Conservation (phyloP, 2,888 invertebrate species). For the Itoplectis maculator region DNA sequence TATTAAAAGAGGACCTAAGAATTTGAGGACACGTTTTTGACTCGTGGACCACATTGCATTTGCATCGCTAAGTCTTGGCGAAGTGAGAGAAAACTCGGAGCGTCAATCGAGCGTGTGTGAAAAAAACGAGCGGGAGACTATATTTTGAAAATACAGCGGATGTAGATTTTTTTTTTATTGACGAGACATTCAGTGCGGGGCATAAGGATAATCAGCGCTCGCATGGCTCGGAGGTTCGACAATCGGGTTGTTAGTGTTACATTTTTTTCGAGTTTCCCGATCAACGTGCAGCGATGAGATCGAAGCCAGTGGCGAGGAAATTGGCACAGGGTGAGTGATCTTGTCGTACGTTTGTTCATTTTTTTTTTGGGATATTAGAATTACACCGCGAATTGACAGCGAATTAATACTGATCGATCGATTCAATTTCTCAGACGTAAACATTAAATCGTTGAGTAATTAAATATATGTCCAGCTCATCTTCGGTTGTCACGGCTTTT, state of each 20-base stretch:
- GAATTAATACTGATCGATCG: no score
- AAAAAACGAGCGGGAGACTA: neutral
- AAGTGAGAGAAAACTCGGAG: neutral
- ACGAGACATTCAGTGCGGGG: conserved; percentile 40
- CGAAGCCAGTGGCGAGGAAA: conserved; percentile 90
- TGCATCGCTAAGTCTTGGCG: neutral
- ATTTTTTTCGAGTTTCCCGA: conserved; percentile 76
- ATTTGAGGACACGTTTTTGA: neutral
- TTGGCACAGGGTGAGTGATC: conserved; percentile 88
- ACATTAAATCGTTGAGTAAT: no score
- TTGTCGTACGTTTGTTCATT: conserved; percentile 15
- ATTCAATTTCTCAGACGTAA: no score
- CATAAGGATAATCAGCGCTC: conserved; percentile 63
- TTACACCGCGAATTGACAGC: no score
- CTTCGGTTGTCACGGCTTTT: conserved; percentile 23
- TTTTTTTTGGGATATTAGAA: conserved; percentile 12
- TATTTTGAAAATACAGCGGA: neutral
- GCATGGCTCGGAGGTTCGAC: conserved; percentile 82
- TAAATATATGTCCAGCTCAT: neutral
- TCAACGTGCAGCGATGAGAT: conserved; percentile 87
- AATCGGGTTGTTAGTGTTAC: conserved; percentile 79
- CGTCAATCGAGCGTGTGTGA: neutral
- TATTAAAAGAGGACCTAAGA: no score
- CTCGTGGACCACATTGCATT: conserved; percentile 1
- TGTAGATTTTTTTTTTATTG: neutral